Conservation (phyloP, 1,140 invertebrate genomes). For the Lamellibrachia luymesi region DNA sequence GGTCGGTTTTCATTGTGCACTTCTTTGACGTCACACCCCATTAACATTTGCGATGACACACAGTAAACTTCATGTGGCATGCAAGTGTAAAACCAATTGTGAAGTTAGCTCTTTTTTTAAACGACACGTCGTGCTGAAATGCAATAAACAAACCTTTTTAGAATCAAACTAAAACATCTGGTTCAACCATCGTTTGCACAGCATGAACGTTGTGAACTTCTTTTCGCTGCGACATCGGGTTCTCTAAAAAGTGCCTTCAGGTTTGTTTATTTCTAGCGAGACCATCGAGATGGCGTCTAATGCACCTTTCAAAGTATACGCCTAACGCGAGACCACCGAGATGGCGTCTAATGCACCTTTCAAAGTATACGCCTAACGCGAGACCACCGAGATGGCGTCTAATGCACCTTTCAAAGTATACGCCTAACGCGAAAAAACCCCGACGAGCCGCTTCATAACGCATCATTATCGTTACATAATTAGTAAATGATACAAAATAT, state of each 20-base stretch:
- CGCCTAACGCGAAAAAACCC: too few species aligned
- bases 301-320: neutral
- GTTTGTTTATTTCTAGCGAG: neutral
- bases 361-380: too few species aligned
- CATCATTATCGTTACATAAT: neutral
- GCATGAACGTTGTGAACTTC: neutral
- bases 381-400: too few species aligned
- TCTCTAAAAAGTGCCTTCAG: neutral
- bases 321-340: neutral
- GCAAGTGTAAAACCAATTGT: neutral
- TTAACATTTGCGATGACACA: neutral
- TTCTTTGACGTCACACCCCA: neutral
- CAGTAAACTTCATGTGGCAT: neutral
- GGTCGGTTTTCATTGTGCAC: neutral
- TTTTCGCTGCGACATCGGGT: neutral
- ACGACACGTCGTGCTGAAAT: neutral
- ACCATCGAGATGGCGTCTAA: neutral
- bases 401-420: too few species aligned
- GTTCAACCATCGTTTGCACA: neutral
- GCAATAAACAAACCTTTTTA: neutral
- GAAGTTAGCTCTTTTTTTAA: neutral
- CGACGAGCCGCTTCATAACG: neutral
- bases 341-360: too few species aligned
- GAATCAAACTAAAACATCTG: neutral
- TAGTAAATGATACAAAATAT: neutral